Percentiles rank a stretch among this genome's conserved stretches.
Evolutionary conservation across 2,113 vertebrate species (phyloP).

Genomic region (Capricornis sumatraensis): DNA sequence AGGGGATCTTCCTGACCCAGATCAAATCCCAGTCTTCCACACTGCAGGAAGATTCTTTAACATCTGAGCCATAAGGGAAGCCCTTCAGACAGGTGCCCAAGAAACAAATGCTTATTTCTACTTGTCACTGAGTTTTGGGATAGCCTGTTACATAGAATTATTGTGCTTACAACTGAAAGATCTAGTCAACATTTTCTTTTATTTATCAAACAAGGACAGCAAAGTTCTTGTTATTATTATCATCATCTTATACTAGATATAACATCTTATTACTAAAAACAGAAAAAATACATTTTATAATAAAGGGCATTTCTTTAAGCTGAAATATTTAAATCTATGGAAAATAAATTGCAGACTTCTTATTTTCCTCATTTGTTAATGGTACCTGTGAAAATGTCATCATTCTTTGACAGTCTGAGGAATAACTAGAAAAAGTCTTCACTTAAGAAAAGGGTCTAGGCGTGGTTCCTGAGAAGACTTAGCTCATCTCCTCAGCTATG

Average conservation of each 20-base stretch:
- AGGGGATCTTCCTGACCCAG: not conserved
- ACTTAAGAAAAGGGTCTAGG: not conserved
- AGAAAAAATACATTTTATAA: not conserved
- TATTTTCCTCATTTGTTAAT: not conserved
- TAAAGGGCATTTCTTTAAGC: not conserved
- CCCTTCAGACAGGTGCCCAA: fast-evolving
- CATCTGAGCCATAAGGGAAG: not conserved
- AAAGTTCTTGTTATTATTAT: not conserved
- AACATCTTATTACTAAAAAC: not conserved
- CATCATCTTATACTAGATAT: not conserved
- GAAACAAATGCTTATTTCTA: not conserved
- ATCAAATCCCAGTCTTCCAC: not conserved
- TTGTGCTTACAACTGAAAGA: not conserved
- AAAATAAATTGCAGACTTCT: not conserved
- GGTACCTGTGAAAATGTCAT: not conserved
- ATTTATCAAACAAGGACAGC: not conserved
- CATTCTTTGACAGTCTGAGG: no score
- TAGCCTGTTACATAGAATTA: not conserved
- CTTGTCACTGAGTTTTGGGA: not conserved
- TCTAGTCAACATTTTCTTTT: not conserved
- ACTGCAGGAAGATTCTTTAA: not conserved
- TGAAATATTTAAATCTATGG: not conserved
- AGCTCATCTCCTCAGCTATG: not conserved
- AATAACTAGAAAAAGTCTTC: not conserved
- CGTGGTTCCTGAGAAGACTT: not conserved